phyloP scores from a whole-genome alignment of 2,888 invertebrate species.

The Punctoribates punctum region DNA sequence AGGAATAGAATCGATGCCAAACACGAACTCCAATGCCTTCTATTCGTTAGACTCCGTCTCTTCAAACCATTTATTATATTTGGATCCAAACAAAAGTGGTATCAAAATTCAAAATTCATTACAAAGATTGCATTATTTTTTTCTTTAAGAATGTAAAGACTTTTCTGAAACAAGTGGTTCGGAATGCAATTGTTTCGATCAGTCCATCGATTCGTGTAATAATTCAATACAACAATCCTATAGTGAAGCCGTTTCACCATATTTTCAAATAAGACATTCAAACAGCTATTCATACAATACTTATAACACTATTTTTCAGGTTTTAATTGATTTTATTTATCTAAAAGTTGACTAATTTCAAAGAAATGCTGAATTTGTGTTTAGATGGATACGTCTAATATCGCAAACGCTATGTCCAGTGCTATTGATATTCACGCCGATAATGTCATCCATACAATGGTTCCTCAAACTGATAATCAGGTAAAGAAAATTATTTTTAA shows the following conservation, averaged over 20 bases:
- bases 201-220: conserved; percentile 7
- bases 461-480: conserved; percentile 15
- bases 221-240: conserved; percentile 26
- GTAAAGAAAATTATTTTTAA: neutral
- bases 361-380: neutral
- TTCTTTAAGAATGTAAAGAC: neutral
- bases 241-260: neutral
- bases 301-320: conserved; percentile 27
- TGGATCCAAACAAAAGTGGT: conserved; percentile 13
- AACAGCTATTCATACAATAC: neutral
- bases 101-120: neutral
- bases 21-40: neutral
- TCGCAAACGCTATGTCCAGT: conserved; percentile 35
- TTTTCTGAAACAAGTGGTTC: neutral
- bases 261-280: conserved; percentile 11
- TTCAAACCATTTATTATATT: conserved; percentile 5
- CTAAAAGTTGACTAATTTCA: neutral
- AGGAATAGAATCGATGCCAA: neutral
- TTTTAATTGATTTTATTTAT: neutral
- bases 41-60: neutral
- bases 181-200: conserved; percentile 24
- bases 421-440: conserved; percentile 41
- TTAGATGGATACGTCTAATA: conserved; percentile 35
- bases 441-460: conserved; percentile 33
- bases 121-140: too few species aligned